Evolutionary conservation across 2,797 vertebrate genomes (phyloP), one percentile per base, ranked within the genome.

Genomic region (Cuniculus paca): DNA sequence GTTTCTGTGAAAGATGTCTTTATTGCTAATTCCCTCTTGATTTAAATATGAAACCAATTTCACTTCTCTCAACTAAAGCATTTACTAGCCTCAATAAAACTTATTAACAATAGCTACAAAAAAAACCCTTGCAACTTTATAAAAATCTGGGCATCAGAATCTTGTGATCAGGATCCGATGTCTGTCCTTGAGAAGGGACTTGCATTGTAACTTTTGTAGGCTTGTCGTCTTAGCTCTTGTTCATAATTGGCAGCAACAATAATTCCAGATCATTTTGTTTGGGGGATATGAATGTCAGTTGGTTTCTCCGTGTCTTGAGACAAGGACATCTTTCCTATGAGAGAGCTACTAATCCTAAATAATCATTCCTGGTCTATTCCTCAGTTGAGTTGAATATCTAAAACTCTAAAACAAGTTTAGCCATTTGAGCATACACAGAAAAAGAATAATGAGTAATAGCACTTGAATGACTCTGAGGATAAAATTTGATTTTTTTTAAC

Each of bases 11-110:
- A 81, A 50, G 91, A 94, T 91, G 90, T 88, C 36, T 65, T 75
- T 83, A 19, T 77, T 72, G 50, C 36, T 94, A 65, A 24, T 94
- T 20, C 60, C 77, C 24, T 95, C n/a, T 95, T 95, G 48, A 91
- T 81, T 91, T 88, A 39, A 95, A 94, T 90, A 5, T 86, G 39
- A 93, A 97, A 90, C 34, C 52, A 88, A 91, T 93, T 95, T 95
- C 1, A 68, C 26, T 36, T 96, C 52, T 95, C 31, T 85, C 86
- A 68, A 45, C 36, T 24, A 95, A 95, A 10, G 17, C n/a, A 83
- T 80, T 92, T 87, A 3, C n/a, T 78, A 84, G 31, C n/a, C 26
- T 84, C 20, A 2, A 45, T 82, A 91, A 92, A 93, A 91, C 77
- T 96, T 89, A 74, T 87, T 87, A 56, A 54, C 19, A 94, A 97